Percentiles rank a stretch among this genome's conserved stretches.
Evolutionary conservation across 2,113 vertebrate species (phyloP).

Genomic region (Gavia stellata): DNA sequence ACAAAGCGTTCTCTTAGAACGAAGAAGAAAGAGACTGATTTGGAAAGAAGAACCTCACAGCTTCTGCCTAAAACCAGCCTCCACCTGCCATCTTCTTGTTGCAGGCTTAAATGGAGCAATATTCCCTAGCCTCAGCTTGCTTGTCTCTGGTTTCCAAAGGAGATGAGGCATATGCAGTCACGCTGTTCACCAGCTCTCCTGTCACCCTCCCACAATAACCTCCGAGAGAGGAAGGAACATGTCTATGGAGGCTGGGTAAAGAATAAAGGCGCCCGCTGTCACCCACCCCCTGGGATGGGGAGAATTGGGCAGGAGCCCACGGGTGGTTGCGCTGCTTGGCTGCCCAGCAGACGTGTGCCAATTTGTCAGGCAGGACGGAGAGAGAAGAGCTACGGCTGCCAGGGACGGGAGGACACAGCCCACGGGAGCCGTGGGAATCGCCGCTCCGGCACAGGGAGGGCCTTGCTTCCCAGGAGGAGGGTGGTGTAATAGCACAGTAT

Average conservation of each 20-base stretch:
- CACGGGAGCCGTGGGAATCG: not conserved
- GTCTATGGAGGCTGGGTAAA: not conserved
- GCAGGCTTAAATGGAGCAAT: constrained; percentile 43
- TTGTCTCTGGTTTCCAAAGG: constrained; percentile 29
- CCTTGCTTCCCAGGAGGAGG: not conserved
- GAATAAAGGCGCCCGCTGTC: not conserved
- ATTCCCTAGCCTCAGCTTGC: constrained; percentile 15
- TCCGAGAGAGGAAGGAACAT: not conserved
- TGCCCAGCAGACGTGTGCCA: not conserved
- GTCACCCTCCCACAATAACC: constrained; percentile 53
- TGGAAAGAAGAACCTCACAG: not conserved
- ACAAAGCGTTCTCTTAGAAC: constrained; percentile 22
- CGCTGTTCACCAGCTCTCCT: constrained; percentile 37
- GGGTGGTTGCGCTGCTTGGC: not conserved
- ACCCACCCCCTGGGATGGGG: not conserved
- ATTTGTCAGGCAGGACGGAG: not conserved
- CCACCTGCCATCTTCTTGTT: constrained; percentile 29
- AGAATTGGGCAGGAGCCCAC: not conserved
- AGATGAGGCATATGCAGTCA: constrained; percentile 44
- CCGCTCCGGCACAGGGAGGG: not conserved
- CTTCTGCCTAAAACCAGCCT: constrained; percentile 31
- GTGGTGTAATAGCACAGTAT: not conserved
- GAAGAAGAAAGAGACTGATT: not conserved
- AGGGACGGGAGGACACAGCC: not conserved
- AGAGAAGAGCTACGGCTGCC: not conserved